Conservation (phyloP, 2,113 vertebrate genomes). For the Serinus canaria region DNA sequence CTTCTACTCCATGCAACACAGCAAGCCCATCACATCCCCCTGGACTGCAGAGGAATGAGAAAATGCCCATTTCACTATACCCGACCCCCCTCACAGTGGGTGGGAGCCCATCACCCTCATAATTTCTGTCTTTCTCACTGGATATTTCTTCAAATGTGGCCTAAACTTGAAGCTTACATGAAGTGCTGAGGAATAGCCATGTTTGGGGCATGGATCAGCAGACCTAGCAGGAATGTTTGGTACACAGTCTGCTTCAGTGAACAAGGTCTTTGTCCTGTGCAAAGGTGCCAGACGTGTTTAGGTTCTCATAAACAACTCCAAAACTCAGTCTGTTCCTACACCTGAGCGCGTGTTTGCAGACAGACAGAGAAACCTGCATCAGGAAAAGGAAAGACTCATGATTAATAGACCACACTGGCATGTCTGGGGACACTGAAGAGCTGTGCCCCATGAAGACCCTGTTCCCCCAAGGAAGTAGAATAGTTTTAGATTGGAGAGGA, state of each 20-base stretch:
- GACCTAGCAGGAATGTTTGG: neutral
- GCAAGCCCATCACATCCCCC: neutral
- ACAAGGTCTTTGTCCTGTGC: conserved; percentile 10
- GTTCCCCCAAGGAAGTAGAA: neutral
- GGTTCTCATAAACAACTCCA: neutral
- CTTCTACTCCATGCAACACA: neutral
- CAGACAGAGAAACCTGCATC: neutral
- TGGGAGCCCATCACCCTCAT: neutral
- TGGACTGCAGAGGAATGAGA: neutral
- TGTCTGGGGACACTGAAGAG: neutral
- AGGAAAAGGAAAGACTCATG: neutral
- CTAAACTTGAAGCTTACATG: neutral
- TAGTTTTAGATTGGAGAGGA: neutral
- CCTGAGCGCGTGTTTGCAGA: neutral
- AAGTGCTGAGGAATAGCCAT: neutral
- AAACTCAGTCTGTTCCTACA: neutral
- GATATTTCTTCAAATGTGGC: neutral
- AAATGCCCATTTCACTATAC: neutral
- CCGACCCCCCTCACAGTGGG: neutral
- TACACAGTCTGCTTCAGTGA: neutral
- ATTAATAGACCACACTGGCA: neutral
- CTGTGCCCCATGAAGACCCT: neutral
- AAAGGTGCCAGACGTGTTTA: neutral
- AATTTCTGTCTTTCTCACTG: neutral
- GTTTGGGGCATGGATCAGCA: neutral